Conservation (phyloP, 2,113 vertebrate genomes). For the Choloepus hoffmanni region DNA sequence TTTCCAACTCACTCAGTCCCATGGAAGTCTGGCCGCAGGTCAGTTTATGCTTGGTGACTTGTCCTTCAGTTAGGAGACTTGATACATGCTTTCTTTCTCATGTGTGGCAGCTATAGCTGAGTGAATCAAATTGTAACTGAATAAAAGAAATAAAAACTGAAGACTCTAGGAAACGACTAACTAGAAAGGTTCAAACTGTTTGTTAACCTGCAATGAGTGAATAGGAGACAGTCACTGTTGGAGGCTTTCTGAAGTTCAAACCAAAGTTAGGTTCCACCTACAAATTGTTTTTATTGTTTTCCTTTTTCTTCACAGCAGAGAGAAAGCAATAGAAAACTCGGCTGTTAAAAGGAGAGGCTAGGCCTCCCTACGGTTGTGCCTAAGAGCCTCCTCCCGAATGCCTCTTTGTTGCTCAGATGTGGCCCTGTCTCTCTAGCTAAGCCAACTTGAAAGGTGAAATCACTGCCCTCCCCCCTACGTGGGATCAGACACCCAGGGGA, state of each 20-base stretch:
- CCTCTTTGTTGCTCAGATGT: too few species aligned
- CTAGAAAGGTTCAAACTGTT: not conserved
- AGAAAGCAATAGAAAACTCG: not conserved
- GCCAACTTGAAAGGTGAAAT: too few species aligned
- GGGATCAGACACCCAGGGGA: too few species aligned
- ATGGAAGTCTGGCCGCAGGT: accelerated
- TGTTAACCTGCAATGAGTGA: not conserved
- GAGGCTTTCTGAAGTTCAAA: not conserved
- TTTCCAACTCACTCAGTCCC: not conserved
- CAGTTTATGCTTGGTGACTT: not conserved
- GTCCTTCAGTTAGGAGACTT: not conserved
- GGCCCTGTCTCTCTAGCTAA: too few species aligned
- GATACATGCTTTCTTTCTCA: not conserved
- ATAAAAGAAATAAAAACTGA: not conserved
- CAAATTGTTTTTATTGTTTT: not conserved
- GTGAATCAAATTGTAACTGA: not conserved
- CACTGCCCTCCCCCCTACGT: too few species aligned
- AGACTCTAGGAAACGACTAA: not conserved
- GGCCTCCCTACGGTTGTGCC: too few species aligned
- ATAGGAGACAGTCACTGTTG: not conserved
- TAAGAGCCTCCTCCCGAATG: too few species aligned
- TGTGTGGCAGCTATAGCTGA: not conserved
- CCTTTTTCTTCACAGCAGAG: not conserved
- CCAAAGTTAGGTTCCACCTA: not conserved
- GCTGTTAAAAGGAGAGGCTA: not conserved